These are phyloP conservation scores for Gulo gulo DNA, from an alignment of 2,113 vertebrate genomes.

Conservation along the genomic window DNA sequence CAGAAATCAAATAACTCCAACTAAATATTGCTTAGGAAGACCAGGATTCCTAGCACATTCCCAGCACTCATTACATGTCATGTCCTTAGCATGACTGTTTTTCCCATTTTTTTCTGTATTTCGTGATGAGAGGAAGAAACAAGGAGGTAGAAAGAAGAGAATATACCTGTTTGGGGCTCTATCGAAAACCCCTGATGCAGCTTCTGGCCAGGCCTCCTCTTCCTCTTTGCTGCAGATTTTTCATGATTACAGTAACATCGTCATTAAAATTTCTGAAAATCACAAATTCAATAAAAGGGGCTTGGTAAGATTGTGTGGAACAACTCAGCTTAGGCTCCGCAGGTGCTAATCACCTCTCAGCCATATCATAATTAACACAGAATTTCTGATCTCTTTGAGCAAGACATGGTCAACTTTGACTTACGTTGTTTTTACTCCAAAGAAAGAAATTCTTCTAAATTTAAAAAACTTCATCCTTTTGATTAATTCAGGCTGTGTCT, in stretches of 20 bases:
- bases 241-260: background rate
- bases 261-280: slow-evolving; percentile 34
- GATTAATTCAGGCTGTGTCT: background rate
- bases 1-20: background rate
- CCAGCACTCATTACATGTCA: background rate
- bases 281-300: background rate
- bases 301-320: background rate
- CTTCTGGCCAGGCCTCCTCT: background rate
- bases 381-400: background rate
- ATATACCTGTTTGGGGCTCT: background rate
- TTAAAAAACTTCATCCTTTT: background rate
- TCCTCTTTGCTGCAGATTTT: background rate
- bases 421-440: background rate
- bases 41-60: background rate
- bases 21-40: background rate
- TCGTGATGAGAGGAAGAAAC: background rate
- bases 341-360: background rate
- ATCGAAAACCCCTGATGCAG: background rate
- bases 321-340: background rate
- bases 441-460: background rate
- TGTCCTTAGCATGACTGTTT: background rate
- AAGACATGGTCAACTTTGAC: background rate
- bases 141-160: background rate
- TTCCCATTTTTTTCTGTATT: background rate
- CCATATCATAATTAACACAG: background rate